Base-by-base conservation (phyloP, 2,113 vertebrate genomes). In the Osmerus eperlanus region DNA sequence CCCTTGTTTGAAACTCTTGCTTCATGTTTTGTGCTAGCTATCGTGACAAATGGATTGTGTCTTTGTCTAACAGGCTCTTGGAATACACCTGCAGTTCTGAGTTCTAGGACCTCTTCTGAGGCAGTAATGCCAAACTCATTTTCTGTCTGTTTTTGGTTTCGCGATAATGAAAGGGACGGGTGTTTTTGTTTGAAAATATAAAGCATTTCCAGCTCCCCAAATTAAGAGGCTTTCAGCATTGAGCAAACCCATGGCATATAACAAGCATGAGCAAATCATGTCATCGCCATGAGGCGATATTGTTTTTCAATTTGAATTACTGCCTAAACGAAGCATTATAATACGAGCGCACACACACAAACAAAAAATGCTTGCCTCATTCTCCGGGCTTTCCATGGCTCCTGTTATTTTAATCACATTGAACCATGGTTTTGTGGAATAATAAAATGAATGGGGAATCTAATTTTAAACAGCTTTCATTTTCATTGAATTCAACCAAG, bases 221-320 rank as follows among this genome's bases (percentile, higher is more conserved):
- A 88, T 89, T 84, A 78, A 84, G 75, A 83, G 73, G 69, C 82
- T 86, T 83, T 87, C 63, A 67, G 78, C 78, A 81, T 47, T 9
- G 21, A 86, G 79, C 65, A 54, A 82, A 83, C 72, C 83, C 36
- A 74, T 75, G 67, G 65, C 78, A 81, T 75, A 75, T 85, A 84
- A 86, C 71, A 84, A 84, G 82, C 84, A 32, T 82, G 83, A 83
- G 73, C 70, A 84, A 79, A 88, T 88, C 82, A 85, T 83, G 84
- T 89, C 78, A 75, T 78, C 28, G 69, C 79, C 79, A 76, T 72
- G 68, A 83, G 85, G 67, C 74, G 65, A 79, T 86, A 90, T 87
- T 91, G 86, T 90, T 84, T 86, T 80, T 85, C 81, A 75, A 80
- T 86, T 87, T 90, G 84, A 91, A 90, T 89, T 85, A 82, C 83